These are phyloP conservation scores for Emydura subglobosa DNA, from an alignment of 2,113 vertebrate species.

Conservation along the genomic window DNA sequence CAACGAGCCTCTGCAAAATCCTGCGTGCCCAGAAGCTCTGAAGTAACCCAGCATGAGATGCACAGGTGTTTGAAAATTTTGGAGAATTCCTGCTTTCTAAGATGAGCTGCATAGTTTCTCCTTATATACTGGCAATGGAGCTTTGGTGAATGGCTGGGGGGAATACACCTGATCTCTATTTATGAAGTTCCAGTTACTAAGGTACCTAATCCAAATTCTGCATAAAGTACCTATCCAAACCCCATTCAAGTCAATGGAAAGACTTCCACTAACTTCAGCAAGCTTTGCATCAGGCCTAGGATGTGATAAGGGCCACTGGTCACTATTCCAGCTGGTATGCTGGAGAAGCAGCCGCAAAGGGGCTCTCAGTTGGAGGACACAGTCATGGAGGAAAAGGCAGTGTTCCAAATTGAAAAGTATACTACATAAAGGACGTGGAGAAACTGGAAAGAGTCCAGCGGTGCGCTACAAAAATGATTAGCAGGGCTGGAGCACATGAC, in stretches of 20 bases:
- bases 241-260: not conserved
- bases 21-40: not conserved
- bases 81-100: not conserved
- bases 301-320: not conserved
- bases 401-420: slow-evolving; percentile 27
- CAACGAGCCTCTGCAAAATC: not conserved
- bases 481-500: too few species aligned
- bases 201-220: not conserved
- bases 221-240: not conserved
- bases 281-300: not conserved
- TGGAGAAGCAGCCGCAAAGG: not conserved
- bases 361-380: not conserved
- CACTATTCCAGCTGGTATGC: not conserved
- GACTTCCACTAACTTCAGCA: not conserved
- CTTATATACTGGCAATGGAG: not conserved
- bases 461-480: too few species aligned
- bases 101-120: not conserved
- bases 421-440: too few species aligned
- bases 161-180: not conserved
- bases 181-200: not conserved
- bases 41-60: not conserved
- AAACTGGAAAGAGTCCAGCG: too few species aligned
- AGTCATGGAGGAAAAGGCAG: slow-evolving; percentile 23
- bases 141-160: not conserved
- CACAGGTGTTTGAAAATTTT: not conserved